Conservation (phyloP, 2,888 invertebrate species). For the Eubasilissa splendida region DNA sequence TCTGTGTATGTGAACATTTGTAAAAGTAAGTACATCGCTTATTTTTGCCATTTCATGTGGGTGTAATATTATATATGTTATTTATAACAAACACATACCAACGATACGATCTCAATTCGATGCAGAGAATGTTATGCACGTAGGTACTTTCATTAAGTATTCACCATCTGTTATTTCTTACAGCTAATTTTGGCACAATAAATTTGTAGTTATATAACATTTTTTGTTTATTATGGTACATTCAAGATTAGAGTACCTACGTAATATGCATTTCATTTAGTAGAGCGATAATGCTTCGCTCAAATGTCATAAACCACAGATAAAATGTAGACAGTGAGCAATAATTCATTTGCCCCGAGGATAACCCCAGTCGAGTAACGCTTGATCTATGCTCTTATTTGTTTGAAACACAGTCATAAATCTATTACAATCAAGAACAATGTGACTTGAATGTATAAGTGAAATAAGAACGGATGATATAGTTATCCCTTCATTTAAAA, state of each 20-base stretch:
- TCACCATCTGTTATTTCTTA: no score
- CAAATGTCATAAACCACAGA: conserved; percentile 35
- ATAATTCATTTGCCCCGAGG: conserved; percentile 27
- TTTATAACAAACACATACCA: no score
- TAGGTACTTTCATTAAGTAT: no score
- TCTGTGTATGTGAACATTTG: neutral
- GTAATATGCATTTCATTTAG: neutral
- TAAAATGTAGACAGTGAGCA: conserved; percentile 26
- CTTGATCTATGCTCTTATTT: conserved; percentile 42
- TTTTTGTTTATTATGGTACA: no score
- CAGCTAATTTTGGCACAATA: no score
- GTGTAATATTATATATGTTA: no score
- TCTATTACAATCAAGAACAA: conserved; percentile 42
- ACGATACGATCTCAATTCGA: no score
- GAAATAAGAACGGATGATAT: conserved; percentile 1
- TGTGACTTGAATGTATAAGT: conserved; percentile 3
- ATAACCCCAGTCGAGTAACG: conserved; percentile 20
- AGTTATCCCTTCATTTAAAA: neutral
- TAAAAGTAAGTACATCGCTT: no score
- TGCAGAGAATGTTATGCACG: no score
- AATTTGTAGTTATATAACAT: no score
- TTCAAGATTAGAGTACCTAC: no score
- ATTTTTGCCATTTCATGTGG: no score
- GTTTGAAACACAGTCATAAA: conserved; percentile 36
- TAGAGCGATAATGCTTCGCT: conserved; percentile 22